Evolutionary conservation across 2,888 invertebrate species (phyloP), one percentile per base, ranked within the genome.

Genomic region (Muscina levida): DNA sequence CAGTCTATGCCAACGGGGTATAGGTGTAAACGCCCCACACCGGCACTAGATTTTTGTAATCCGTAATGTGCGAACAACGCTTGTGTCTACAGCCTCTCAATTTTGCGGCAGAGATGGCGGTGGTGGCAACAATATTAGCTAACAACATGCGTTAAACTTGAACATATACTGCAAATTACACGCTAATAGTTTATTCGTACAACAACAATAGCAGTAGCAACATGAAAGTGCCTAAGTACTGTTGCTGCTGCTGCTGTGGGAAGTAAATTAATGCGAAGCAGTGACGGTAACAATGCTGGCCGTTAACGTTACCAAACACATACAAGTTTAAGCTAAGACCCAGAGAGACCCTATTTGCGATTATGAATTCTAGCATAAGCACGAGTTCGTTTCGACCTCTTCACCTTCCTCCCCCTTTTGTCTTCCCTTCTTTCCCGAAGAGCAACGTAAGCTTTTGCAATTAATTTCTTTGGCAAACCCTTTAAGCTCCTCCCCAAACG

Each of bases 401-500:
- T 8, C n/a, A n/a, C 44, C 4, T 44, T n/a, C 44, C n/a, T 22
- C 42, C 11, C 17, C 42, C 42, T 51, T 19, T 62, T 17, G 59
- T 17, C 19, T 19, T 53, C 3, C n/a, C n/a, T n/a, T n/a, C n/a
- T n/a, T n/a, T n/a, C n/a, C n/a, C n/a, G n/a, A n/a, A n/a, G 8
- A 31, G 4, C 31, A 31, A 31, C 22, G 42, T 1, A 13, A 6
- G 62, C 42, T 22, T 68, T 71, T 59, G 75, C 51, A 79, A 79
- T 79, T 75, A 79, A 79, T 79, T 75, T 72, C 71, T 39, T 75
- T 72, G 26, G 46, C 74, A 75, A 75, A 67, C 68, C 59, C 57
- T 62, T 79, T 71, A 48, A 37, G 66, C 56, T 65, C 56, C 62
- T 65, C 70, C 70, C 56, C 65, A 24, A 53, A 53, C 62, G 39